A percentile compares a stretch with the other conserved stretches of the same genome.
Evolutionary conservation across 2,113 vertebrate genomes (phyloP).

Genomic region (Brachirus orientalis): DNA sequence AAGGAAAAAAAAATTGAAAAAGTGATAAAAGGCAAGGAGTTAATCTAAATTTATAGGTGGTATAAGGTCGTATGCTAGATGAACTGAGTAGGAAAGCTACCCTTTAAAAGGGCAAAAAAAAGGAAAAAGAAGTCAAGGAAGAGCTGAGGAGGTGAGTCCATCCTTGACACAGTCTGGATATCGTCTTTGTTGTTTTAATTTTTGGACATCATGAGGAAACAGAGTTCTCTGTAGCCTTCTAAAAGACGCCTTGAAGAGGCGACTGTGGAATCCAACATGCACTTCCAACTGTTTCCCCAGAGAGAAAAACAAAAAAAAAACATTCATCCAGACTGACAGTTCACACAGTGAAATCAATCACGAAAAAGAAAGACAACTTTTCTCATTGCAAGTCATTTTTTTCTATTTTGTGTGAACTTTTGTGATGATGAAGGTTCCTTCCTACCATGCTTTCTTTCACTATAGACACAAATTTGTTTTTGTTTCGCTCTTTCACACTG

Average conservation of each 20-base stretch:
- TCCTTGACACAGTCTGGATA: conserved; percentile 36
- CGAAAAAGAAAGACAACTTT: conserved; percentile 33
- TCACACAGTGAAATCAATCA: conserved; percentile 52
- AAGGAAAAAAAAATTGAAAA: conserved; percentile 70
- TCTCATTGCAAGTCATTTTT: conserved; percentile 67
- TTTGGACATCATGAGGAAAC: conserved; percentile 59
- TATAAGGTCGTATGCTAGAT: conserved; percentile 75
- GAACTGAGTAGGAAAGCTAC: conserved; percentile 77
- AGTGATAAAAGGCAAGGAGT: conserved; percentile 70
- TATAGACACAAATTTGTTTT: conserved; percentile 39
- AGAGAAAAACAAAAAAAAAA: conserved; percentile 38
- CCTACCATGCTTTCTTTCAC: conserved; percentile 75
- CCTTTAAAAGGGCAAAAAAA: conserved; percentile 85
- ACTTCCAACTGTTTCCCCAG: conserved; percentile 46
- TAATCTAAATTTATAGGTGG: conserved; percentile 81
- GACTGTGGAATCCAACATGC: conserved; percentile 30
- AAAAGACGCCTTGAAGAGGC: conserved; percentile 21
- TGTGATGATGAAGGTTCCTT: conserved; percentile 75
- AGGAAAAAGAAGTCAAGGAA: conserved; percentile 24
- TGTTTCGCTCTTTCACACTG: conserved; percentile 46
- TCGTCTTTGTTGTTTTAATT: conserved; percentile 40
- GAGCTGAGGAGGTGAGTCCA: conserved; percentile 22
- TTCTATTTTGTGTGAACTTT: conserved; percentile 78
- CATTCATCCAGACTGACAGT: conserved; percentile 44
- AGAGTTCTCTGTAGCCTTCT: conserved; percentile 46